These are phyloP conservation scores for Lordiphosa andalusiaca DNA, from an alignment of 2,888 invertebrate genomes.

Conservation along the genomic window DNA sequence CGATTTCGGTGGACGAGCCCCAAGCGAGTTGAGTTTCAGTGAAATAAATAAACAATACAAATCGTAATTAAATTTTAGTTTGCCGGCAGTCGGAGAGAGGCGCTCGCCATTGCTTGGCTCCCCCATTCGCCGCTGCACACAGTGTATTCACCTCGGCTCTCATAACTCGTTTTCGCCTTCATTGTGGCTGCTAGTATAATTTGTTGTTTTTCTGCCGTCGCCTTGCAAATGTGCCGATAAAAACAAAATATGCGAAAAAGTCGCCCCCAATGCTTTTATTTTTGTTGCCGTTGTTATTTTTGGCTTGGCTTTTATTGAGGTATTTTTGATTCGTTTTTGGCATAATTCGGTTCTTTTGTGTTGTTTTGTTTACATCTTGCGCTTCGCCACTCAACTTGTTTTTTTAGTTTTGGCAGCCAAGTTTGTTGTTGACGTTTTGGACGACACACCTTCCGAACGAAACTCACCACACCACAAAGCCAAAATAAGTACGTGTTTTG, in stretches of 20 bases:
- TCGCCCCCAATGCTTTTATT: too few species aligned
- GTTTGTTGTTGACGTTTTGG: slow-evolving; percentile 6
- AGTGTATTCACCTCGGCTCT: slow-evolving; percentile 62
- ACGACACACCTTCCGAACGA: slow-evolving; percentile 56
- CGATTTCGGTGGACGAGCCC: too few species aligned
- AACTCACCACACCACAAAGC: slow-evolving; percentile 39
- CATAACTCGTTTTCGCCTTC: slow-evolving; percentile 57
- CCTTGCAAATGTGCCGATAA: slow-evolving; percentile 55
- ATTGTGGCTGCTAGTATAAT: background rate
- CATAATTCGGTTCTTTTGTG: slow-evolving; percentile 29
- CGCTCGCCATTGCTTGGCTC: slow-evolving; percentile 14
- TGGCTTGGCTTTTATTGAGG: slow-evolving; percentile 19
- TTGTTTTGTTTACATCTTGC: slow-evolving; percentile 66
- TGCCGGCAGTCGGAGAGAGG: slow-evolving; percentile 6
- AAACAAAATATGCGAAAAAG: slow-evolving; percentile 58
- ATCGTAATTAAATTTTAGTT: slow-evolving; percentile 18
- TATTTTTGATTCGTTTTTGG: slow-evolving; percentile 4
- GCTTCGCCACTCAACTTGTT: slow-evolving; percentile 25
- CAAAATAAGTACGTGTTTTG: background rate
- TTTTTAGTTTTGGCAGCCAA: slow-evolving; percentile 43
- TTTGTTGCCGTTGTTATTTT: slow-evolving; percentile 10
- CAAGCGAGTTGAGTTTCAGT: slow-evolving; percentile 2
- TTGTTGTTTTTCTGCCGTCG: slow-evolving; percentile 38
- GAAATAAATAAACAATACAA: slow-evolving; percentile 3
- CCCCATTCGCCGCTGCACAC: slow-evolving; percentile 12